Evolutionary conservation across 1,140 invertebrate species (phyloP), one percentile per base, ranked within the genome.

Genomic region (Arion vulgaris): DNA sequence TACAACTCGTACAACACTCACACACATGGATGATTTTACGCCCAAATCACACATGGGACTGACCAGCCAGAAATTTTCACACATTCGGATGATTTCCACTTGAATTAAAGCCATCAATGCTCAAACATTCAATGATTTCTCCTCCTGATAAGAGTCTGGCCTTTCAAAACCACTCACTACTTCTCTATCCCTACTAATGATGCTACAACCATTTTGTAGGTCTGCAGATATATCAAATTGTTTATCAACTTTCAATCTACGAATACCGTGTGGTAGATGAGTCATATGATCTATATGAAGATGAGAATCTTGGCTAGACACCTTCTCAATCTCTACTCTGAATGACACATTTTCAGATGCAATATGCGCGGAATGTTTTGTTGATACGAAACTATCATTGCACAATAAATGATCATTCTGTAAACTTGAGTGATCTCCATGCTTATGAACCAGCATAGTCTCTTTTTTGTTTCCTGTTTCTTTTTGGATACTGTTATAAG

Each of bases 381-480:
- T 9, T 36, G 71, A 9, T 19, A 80, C 71, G 73, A 62, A 38
- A 75, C 19, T 74, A 41, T 72, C 49, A 69, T 84, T 28, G 45
- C 76, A 41, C 62, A 57, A 7, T 72, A 66, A 74, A 1, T 57
- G 39, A 82, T 84, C 57, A 72, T 80, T 41, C 2, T 68, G 28
- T 80, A 36, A 84, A 86, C 79, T 87, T 83, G 0, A 77, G 74
- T 45, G 81, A 53, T 0, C 23, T 28, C 17, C 57, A 73, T 36
- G 84, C 36, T 45, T 80, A 73, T 38, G 72, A 80, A 72, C 75
- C 15, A 38, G 15, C 5, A 45, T 15, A 45, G 41, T 45, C 15
- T 45, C 41, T 45, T 45, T 15, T 45, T 28, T 78, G 13, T 5
- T 53, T 51, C n/a, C 41, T 51, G 23, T 69, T 41, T 39, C 39